Percentiles rank a stretch among this genome's conserved stretches.
Conservation (phyloP, 2,113 vertebrate species). For the Charina bottae region DNA sequence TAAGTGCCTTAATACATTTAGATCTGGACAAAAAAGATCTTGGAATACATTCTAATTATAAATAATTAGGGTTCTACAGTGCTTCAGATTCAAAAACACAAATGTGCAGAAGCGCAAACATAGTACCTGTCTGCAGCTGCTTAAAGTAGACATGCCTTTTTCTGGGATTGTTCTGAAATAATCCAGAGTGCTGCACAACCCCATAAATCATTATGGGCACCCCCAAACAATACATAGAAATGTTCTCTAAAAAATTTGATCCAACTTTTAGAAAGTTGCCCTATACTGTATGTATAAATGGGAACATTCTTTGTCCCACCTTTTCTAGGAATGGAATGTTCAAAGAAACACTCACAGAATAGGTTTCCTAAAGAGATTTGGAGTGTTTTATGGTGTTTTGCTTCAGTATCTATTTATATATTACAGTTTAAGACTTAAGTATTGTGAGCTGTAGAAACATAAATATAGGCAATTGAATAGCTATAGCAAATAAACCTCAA, state of each 20-base stretch:
- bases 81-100: background rate
- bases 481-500: background rate
- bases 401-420: background rate
- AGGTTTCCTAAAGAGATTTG: background rate
- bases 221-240: background rate
- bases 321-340: background rate
- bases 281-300: background rate
- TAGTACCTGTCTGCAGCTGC: background rate
- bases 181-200: background rate
- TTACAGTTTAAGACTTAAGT: background rate
- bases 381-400: background rate
- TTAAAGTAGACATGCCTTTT: background rate
- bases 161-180: background rate
- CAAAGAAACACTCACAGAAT: background rate
- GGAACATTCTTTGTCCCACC: background rate
- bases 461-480: background rate
- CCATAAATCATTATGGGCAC: background rate
- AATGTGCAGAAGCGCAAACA: background rate
- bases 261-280: background rate
- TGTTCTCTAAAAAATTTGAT: background rate
- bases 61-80: background rate
- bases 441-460: background rate
- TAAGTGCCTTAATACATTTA: background rate
- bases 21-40: background rate
- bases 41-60: background rate